Conservation (phyloP, 2,797 vertebrate species). For the Ptychadena robeensis region DNA sequence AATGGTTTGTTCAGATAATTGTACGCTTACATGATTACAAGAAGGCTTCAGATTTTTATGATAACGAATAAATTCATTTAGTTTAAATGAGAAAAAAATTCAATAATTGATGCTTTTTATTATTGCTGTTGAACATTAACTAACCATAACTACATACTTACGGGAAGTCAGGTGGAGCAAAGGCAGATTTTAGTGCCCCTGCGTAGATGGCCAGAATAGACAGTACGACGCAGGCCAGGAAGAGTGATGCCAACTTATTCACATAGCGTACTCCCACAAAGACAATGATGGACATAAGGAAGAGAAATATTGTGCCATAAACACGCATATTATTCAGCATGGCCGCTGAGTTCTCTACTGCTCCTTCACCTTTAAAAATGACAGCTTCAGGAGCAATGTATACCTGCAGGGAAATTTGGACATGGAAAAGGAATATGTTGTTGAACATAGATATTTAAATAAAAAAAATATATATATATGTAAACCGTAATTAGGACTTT, state of each 20-base stretch:
- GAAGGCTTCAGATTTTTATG: no score
- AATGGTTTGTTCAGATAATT: no score
- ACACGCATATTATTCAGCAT: conserved; percentile 92
- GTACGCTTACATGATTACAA: no score
- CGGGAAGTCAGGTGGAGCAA: conserved; percentile 82
- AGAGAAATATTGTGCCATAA: conserved; percentile 86
- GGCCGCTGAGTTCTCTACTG: conserved; percentile 79
- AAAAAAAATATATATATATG: no score
- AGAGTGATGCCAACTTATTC: conserved; percentile 91
- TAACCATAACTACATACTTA: conserved; percentile 60
- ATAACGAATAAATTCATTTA: no score
- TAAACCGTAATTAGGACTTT: no score
- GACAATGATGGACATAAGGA: conserved; percentile 87
- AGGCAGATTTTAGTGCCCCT: conserved; percentile 87
- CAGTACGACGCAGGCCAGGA: conserved; percentile 88
- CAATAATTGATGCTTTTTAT: not conserved
- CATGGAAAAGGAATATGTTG: not conserved
- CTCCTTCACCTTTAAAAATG: conserved; percentile 76
- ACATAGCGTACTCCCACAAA: conserved; percentile 92
- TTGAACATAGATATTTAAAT: no score
- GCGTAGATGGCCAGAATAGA: conserved; percentile 90
- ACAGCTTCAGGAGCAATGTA: conserved; percentile 84
- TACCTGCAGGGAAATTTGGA: conserved; percentile 72
- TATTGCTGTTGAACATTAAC: not conserved
- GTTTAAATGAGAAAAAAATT: no score